A percentile compares a stretch with the other conserved stretches of the same genome.
These are phyloP conservation scores for Sphenodon punctatus DNA, from an alignment of 2,797 vertebrate species.

Conservation along the genomic window DNA sequence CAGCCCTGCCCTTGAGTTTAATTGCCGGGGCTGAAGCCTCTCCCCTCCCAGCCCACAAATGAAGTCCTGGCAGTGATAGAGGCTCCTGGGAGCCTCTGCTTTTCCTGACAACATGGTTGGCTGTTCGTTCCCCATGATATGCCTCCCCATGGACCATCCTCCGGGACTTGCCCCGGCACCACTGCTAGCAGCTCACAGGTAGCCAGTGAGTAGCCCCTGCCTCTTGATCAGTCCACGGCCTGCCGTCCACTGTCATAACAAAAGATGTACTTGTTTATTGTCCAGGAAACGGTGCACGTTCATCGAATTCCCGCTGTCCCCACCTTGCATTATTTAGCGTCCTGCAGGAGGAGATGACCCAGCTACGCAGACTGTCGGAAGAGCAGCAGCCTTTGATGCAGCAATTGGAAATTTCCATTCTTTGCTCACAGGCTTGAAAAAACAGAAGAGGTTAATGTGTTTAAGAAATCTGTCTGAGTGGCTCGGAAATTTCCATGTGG, in stretches of 20 bases:
- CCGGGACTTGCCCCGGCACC: no score
- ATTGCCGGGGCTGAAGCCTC: no score
- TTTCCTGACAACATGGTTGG: no score
- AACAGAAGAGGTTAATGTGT: slow-evolving; percentile 73
- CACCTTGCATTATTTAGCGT: slow-evolving; percentile 77
- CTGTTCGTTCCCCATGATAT: no score
- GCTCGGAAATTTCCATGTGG: slow-evolving; percentile 80
- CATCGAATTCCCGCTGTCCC: slow-evolving; percentile 54
- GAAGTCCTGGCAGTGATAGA: no score
- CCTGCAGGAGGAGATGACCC: slow-evolving; percentile 77
- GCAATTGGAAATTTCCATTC: slow-evolving; percentile 85
- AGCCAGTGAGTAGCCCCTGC: no score
- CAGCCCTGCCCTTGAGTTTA: no score
- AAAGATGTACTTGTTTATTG: slow-evolving; percentile 46
- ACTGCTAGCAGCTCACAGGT: no score
- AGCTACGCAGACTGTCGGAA: slow-evolving; percentile 76
- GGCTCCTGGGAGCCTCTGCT: no score
- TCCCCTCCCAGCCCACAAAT: no score
- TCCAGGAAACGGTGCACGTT: slow-evolving; percentile 28
- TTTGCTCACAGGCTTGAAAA: slow-evolving; percentile 78
- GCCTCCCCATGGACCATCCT: no score
- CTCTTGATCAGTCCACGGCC: no score
- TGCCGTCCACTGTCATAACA: background rate
- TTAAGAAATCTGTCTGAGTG: slow-evolving; percentile 77
- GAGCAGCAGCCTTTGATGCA: slow-evolving; percentile 78